Conservation (phyloP, 2,888 invertebrate species). For the Macrosoma leucophasiata region DNA sequence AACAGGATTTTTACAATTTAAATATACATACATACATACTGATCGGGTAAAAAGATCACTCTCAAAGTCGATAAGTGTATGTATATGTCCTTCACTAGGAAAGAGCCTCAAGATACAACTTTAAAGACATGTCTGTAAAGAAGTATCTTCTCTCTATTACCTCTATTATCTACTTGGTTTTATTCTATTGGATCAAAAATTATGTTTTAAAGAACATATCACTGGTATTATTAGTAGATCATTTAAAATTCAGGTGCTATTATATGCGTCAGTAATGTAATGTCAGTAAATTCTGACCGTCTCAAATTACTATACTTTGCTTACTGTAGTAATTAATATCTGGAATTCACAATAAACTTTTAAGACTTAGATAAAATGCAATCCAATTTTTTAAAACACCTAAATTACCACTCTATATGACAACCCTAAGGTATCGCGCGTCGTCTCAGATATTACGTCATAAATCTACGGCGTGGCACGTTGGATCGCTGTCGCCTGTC, state of each 20-base stretch:
- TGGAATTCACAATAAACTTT: constrained; percentile 50
- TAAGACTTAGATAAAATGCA: too few relatives aligned
- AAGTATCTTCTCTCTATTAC: too few relatives aligned
- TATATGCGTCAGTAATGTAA: constrained; percentile 15
- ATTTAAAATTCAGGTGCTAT: constrained; percentile 6
- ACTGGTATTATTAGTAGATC: constrained; percentile 9
- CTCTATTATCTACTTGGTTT: too few relatives aligned
- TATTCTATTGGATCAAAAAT: too few relatives aligned
- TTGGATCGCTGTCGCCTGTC: constrained; percentile 54
- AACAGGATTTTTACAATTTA: constrained; percentile 1
- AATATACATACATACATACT: constrained; percentile 4
- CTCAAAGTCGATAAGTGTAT: constrained; percentile 3
- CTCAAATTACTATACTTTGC: too few relatives aligned
- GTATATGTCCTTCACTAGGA: constrained; percentile 4
- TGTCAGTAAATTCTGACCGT: too few relatives aligned
- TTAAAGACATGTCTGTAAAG: constrained; percentile 8
- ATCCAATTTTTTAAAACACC: too few relatives aligned
- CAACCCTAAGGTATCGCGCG: constrained; percentile 22
- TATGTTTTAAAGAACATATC: too few relatives aligned
- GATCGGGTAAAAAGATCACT: constrained; percentile 3
- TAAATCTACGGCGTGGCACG: constrained; percentile 48
- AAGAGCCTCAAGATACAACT: not conserved
- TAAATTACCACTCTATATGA: constrained; percentile 31
- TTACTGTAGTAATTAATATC: constrained; percentile 24
- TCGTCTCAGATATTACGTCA: constrained; percentile 45